Conservation (phyloP, 2,113 vertebrate species). For the Shinisaurus crocodilurus region DNA sequence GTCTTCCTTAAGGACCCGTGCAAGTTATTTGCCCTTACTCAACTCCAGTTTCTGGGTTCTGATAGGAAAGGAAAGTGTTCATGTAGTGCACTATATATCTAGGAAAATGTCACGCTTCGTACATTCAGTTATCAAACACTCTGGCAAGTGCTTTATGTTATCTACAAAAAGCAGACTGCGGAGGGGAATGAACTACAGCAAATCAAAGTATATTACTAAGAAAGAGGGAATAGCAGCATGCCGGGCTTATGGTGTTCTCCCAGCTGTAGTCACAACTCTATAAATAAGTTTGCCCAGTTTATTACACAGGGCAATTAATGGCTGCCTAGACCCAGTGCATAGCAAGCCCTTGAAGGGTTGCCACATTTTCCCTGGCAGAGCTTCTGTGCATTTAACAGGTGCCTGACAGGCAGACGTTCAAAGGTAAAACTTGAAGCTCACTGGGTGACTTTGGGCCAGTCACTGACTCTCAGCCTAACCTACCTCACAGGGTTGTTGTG, state of each 20-base stretch:
- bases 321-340: constrained; percentile 32
- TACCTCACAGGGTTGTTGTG: no score
- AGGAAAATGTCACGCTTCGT: constrained; percentile 75
- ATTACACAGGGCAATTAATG: constrained; percentile 57
- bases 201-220: constrained; percentile 74
- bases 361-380: background rate
- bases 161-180: constrained; percentile 77
- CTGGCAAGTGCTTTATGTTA: constrained; percentile 76
- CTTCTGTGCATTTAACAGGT: background rate
- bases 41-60: constrained; percentile 64
- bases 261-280: constrained; percentile 60
- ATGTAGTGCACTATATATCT: constrained; percentile 69
- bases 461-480: no score
- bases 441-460: no score
- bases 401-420: background rate
- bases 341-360: constrained; percentile 32
- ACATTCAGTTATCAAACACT: constrained; percentile 74
- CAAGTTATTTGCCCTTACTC: constrained; percentile 63
- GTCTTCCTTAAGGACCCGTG: constrained; percentile 40
- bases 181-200: constrained; percentile 73
- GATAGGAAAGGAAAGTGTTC: constrained; percentile 72
- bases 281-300: constrained; percentile 58
- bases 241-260: constrained; percentile 58
- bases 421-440: no score
- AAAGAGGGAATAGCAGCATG: constrained; percentile 56